Base-by-base conservation (phyloP, 1,140 invertebrate genomes). In the Drosophila seguyi region DNA sequence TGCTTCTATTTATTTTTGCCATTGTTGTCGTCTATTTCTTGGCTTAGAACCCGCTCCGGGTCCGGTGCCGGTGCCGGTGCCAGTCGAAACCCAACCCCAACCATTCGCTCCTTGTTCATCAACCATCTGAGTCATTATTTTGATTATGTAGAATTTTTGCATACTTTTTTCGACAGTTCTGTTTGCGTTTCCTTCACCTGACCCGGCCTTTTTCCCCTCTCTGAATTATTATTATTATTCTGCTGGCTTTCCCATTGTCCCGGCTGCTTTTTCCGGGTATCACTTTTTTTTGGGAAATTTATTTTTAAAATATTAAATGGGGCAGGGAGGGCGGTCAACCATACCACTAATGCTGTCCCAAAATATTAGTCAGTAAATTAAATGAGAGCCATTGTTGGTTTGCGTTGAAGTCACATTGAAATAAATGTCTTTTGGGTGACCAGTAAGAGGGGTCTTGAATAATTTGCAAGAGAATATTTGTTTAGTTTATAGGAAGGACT, bases 281-380 rank as follows among this genome's bases (percentile, higher is more conserved):
- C 62, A 47, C 47, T 38, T 75, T 47, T 69, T 44, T 45, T 36
- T 16, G 34, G 42, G 27, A 69, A 66, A 62, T 50, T 53, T 59
- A 69, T 81, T 86, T 81, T 82, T 60, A 86, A 88, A 83, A 86
- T 84, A 88, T 87, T 88, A 88, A 83, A 87, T 55, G 63, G 47
- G 31, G 44, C 69, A 16, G 44, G 22, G 22, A 10, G 56, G 60
- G 44, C 47, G 62, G 55, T 50, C 42, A 31, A 48, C 39, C 58
- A 20, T 38, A 31, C 57, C 38, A 36, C 57, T 69, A 75, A 68
- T 68, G 62, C 50, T 53, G 48, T 39, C 60, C 45, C 62, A 27
- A 66, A 48, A 45, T 52, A 11, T 68, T 74, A 59, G 38, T 75
- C 73, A 69, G 50, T 53, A 90, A 88, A 88, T 84, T 84, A 65